Percentiles rank a stretch among this genome's conserved stretches.
These are phyloP conservation scores for Oncorhynchus keta DNA, from an alignment of 2,113 vertebrate genomes.

Conservation along the genomic window DNA sequence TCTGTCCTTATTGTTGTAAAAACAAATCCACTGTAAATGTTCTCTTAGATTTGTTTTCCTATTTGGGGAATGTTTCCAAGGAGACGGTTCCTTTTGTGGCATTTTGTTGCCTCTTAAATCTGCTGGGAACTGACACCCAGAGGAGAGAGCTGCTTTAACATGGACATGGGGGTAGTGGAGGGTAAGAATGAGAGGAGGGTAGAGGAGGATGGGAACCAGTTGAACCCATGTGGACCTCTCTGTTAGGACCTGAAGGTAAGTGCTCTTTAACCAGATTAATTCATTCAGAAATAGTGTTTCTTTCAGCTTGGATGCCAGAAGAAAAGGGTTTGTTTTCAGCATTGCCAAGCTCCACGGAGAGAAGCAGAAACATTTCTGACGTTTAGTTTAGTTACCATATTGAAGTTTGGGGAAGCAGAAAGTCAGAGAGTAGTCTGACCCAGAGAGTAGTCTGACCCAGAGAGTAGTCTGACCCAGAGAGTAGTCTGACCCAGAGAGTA, in stretches of 20 bases:
- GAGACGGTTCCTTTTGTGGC: slow-evolving; percentile 92
- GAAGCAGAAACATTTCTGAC: neutral
- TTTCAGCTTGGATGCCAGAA: neutral
- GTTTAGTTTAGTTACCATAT: slow-evolving; percentile 7
- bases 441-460: neutral
- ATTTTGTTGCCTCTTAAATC: slow-evolving; percentile 85
- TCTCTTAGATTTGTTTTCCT: slow-evolving; percentile 53
- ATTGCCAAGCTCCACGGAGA: neutral
- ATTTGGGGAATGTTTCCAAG: slow-evolving; percentile 82
- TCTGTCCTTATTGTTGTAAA: slow-evolving; percentile 45
- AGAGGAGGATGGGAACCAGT: slow-evolving; percentile 52
- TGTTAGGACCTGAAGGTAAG: slow-evolving; percentile 64
- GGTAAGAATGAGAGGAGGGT: slow-evolving; percentile 5
- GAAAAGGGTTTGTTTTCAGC: neutral
- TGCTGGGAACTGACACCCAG: slow-evolving; percentile 72
- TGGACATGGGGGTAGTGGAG: slow-evolving; percentile 41
- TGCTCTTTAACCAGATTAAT: slow-evolving; percentile 4
- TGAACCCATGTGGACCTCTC: slow-evolving; percentile 45
- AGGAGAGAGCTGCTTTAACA: slow-evolving; percentile 67
- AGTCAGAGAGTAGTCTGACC: neutral
- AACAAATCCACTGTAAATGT: slow-evolving; percentile 75
- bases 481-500: neutral
- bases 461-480: no score
- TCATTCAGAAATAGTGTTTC: no score
- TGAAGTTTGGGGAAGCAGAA: slow-evolving; percentile 10